Percentiles rank a stretch among this genome's conserved stretches.
These are phyloP conservation scores for Proisotoma minuta DNA, from an alignment of 2,888 invertebrate genomes.

Conservation along the genomic window DNA sequence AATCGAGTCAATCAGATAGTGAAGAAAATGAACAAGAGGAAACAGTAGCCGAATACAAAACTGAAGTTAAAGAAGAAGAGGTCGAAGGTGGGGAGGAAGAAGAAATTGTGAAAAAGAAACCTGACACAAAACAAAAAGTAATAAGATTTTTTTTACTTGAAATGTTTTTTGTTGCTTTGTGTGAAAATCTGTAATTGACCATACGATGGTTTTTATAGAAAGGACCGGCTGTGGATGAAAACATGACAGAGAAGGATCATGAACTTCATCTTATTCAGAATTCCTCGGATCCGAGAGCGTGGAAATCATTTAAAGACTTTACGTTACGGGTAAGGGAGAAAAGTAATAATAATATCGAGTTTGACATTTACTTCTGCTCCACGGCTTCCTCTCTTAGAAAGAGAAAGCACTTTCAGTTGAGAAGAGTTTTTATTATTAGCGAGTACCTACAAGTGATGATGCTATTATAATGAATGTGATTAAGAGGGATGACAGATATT, in stretches of 20 bases:
- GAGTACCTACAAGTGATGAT: too few species aligned
- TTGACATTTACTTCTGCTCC: too few species aligned
- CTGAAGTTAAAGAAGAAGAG: neutral
- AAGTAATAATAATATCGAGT: too few species aligned
- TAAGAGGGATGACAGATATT: neutral
- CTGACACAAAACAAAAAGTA: neutral
- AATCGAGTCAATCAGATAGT: neutral
- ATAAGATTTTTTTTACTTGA: neutral
- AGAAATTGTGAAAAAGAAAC: neutral
- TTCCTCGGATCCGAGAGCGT: neutral
- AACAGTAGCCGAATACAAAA: neutral
- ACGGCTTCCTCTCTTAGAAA: too few species aligned
- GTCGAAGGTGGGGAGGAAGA: neutral
- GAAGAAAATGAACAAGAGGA: neutral
- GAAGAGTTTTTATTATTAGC: too few species aligned
- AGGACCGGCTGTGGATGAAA: neutral
- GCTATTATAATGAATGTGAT: neutral
- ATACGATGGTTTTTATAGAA: neutral
- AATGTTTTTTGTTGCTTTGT: too few species aligned
- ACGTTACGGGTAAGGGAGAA: neutral
- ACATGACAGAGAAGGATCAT: constrained; percentile 4
- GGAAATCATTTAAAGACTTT: neutral
- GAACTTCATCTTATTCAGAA: constrained; percentile 2
- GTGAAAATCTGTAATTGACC: neutral
- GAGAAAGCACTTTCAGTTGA: too few species aligned